Conservation (phyloP, 2,888 invertebrate species). For the Epicampocera succincta region DNA sequence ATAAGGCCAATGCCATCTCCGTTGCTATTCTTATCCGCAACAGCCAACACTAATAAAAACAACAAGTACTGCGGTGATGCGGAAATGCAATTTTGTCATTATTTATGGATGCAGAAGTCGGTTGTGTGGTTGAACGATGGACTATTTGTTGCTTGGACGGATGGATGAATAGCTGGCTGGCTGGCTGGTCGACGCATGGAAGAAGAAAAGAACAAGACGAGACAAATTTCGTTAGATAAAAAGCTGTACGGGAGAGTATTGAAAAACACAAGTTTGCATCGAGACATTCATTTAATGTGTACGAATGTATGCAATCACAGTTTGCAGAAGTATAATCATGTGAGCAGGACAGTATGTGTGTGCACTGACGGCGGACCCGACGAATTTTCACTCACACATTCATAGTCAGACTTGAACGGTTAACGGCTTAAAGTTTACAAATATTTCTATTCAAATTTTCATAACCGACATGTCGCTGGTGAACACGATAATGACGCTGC, state of each 20-base stretch:
- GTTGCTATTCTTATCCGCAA: conserved; percentile 18
- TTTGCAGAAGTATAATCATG: too few species aligned
- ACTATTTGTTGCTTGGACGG: conserved; percentile 70
- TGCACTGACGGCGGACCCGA: neutral
- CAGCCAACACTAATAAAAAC: conserved; percentile 2
- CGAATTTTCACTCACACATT: neutral
- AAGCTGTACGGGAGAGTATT: conserved; percentile 12
- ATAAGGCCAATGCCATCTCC: neutral
- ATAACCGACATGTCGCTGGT: conserved; percentile 72
- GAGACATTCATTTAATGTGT: neutral
- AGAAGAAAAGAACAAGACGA: conserved; percentile 21
- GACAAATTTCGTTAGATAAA: conserved; percentile 7
- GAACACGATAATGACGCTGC: neutral
- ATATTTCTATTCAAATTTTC: conserved; percentile 81
- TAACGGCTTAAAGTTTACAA: conserved; percentile 79
- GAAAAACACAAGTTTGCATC: conserved; percentile 7
- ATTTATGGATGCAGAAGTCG: conserved; percentile 77
- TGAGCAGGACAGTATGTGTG: neutral
- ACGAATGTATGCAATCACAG: conserved; percentile 5
- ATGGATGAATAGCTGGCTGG: conserved; percentile 67
- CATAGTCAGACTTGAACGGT: conserved; percentile 44
- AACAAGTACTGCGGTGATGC: conserved; percentile 61
- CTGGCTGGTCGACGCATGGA: conserved; percentile 62
- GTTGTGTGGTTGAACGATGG: conserved; percentile 67
- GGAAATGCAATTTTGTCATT: conserved; percentile 80